A percentile compares a stretch with the other conserved stretches of the same genome.
These are phyloP conservation scores for Trichonephila inaurata DNA, from an alignment of 1,140 invertebrate species.

Conservation along the genomic window DNA sequence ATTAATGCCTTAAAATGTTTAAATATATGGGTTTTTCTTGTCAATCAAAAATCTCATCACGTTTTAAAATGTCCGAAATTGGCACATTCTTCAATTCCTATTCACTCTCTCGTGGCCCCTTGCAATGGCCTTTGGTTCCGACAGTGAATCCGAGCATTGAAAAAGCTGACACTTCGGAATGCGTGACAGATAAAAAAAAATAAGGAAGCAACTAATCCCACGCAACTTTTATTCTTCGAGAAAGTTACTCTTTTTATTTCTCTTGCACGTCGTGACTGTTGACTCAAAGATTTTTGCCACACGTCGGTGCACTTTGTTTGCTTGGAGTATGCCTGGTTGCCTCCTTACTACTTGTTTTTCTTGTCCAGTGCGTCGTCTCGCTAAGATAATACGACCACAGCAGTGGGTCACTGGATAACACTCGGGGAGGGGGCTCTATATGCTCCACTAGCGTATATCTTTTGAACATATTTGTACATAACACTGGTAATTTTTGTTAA, in stretches of 20 bases:
- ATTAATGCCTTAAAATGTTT: not conserved
- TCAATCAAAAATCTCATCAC: not conserved
- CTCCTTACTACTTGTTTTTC: constrained; percentile 1
- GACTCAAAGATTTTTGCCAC: constrained; percentile 30
- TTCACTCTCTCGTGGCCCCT: not conserved
- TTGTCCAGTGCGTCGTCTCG: not conserved
- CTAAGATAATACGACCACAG: not conserved
- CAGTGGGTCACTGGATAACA: not conserved
- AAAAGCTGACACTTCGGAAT: constrained; percentile 7
- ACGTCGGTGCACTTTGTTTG: constrained; percentile 39
- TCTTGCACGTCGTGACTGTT: not conserved
- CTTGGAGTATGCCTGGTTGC: not conserved
- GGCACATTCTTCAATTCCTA: not conserved
- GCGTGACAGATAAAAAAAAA: constrained; percentile 9
- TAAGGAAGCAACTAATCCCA: constrained; percentile 32
- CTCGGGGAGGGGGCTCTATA: no score
- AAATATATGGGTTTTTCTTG: not conserved
- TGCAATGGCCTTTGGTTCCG: not conserved
- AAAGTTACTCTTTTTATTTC: constrained; percentile 8
- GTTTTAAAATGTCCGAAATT: not conserved
- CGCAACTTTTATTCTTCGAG: constrained; percentile 22
- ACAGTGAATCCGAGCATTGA: constrained; percentile 5
- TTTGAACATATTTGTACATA: not conserved
- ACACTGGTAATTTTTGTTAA: not conserved
- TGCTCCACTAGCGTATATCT: not conserved